Percentiles rank a stretch among this genome's conserved stretches.
These are phyloP conservation scores for Rhagoletis pomonella DNA, from an alignment of 1,140 invertebrate species.

Conservation along the genomic window DNA sequence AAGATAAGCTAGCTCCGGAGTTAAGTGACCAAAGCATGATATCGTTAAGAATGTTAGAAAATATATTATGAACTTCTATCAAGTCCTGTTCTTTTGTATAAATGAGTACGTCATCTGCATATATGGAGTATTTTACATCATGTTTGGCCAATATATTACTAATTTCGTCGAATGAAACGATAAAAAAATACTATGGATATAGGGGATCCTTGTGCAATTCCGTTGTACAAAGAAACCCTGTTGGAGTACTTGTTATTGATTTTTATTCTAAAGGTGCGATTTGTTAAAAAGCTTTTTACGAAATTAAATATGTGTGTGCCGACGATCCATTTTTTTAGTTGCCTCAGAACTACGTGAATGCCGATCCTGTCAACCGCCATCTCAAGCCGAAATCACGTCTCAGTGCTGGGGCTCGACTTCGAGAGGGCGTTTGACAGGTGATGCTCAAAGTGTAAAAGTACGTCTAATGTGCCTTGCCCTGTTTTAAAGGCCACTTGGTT, in stretches of 20 bases:
- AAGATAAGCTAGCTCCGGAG: slow-evolving; percentile 33
- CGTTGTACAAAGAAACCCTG: slow-evolving; percentile 29
- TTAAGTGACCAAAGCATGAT: not conserved
- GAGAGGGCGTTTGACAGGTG: not conserved
- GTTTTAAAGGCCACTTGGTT: slow-evolving; percentile 51
- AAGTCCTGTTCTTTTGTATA: not conserved
- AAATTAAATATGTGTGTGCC: slow-evolving; percentile 50
- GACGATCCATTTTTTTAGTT: slow-evolving; percentile 47
- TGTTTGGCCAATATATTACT: not conserved
- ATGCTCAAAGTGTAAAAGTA: slow-evolving; percentile 32
- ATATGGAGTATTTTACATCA: not conserved
- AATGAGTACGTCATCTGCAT: not conserved
- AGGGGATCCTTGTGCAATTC: slow-evolving; percentile 45
- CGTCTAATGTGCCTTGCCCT: slow-evolving; percentile 17
- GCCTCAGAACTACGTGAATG: slow-evolving; percentile 6
- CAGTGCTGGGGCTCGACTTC: no score
- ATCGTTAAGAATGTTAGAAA: not conserved
- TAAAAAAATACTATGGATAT: slow-evolving; percentile 39
- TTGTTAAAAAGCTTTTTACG: slow-evolving; percentile 53
- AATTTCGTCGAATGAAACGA: slow-evolving; percentile 29
- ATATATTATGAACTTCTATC: not conserved
- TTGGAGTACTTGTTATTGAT: slow-evolving; percentile 8
- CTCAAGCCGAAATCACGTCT: no score
- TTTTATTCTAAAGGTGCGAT: slow-evolving; percentile 19
- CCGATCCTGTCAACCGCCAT: slow-evolving; percentile 53